Percentiles rank a stretch among this genome's conserved stretches.
Evolutionary conservation across 2,888 invertebrate genomes (phyloP).

Genomic region (Orchestes rusci): DNA sequence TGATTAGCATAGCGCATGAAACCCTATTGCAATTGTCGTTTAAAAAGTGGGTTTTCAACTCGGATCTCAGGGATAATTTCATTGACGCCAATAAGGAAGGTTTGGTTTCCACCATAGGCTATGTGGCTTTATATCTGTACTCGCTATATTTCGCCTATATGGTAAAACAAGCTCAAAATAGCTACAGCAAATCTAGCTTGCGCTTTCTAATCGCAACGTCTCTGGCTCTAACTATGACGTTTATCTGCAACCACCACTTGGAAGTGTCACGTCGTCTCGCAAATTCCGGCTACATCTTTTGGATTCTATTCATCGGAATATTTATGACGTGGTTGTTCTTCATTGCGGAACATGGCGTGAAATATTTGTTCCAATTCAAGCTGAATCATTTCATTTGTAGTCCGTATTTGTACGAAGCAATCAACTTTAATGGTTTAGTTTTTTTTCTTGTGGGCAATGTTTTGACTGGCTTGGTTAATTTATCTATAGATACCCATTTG

Average conservation of each 20-base stretch:
- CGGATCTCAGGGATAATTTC: slow-evolving; percentile 51
- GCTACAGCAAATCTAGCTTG: slow-evolving; percentile 7
- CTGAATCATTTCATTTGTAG: slow-evolving; percentile 33
- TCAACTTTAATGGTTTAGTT: slow-evolving; percentile 76
- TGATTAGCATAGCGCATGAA: slow-evolving; percentile 60
- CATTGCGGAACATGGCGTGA: slow-evolving; percentile 16
- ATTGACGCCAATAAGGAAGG: slow-evolving; percentile 89
- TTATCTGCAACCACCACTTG: slow-evolving; percentile 46
- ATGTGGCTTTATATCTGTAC: slow-evolving; percentile 73
- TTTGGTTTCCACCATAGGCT: slow-evolving; percentile 76
- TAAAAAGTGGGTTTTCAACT: slow-evolving; percentile 62
- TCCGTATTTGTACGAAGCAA: slow-evolving; percentile 57
- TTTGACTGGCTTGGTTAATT: slow-evolving; percentile 76
- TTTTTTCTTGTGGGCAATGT: slow-evolving; percentile 81
- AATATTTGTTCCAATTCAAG: slow-evolving; percentile 11
- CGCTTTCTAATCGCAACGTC: slow-evolving; percentile 13
- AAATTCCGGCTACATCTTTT: slow-evolving; percentile 74
- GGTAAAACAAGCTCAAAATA: slow-evolving; percentile 36
- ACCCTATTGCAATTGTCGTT: slow-evolving; percentile 53
- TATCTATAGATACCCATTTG: slow-evolving; percentile 57
- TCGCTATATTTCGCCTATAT: slow-evolving; percentile 58
- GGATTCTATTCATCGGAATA: slow-evolving; percentile 62
- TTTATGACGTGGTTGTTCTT: slow-evolving; percentile 51
- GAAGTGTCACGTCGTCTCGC: slow-evolving; percentile 73
- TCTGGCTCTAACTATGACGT: slow-evolving; percentile 33